Evolutionary conservation across 2,113 vertebrate species (phyloP), one percentile per base, ranked within the genome.

Genomic region (Silurus meridionalis): DNA sequence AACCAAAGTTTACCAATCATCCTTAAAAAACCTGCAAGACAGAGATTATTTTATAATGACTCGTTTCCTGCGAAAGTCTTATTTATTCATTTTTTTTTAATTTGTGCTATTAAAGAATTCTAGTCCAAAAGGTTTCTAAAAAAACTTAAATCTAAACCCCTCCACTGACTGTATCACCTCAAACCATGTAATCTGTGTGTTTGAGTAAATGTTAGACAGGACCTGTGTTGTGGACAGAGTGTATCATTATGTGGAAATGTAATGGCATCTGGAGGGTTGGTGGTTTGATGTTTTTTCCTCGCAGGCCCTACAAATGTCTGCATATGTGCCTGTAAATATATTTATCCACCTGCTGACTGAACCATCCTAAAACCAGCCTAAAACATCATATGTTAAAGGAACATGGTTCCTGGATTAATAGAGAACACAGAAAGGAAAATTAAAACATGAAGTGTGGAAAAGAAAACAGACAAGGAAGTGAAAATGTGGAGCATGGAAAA

Each of bases 241-340:
- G 52, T 78, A 52, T 17, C 25, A 55, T 28, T 57, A 55, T 25
- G 8, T 77, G 23, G n/a, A 23, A 55, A 52, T 25, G 6, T 11
- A 78, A 55, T 25, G 11, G 52, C 48, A 78, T 78, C 52, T 78
- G 52, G 52, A 55, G 74, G 74, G 21, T 78, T 78, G 52, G 52
- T 78, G 52, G 74, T 75, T 75, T 75, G 72, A 50, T 75, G 50
- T 55, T 52, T 74, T 74, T 52, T 0, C 74, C 74, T 23, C 52
- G n/a, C 10, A 53, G 74, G 74, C 50, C 74, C 9, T 6, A 25
- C 10, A 53, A 77, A 23, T 55, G 52, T 25, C 23, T 55, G 23
- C 2, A 3, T 52, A 15, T 57, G 52, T 17, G 52, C 23, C 74
- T 78, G 74, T 50, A 77, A 55, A 77, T 25, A 21, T 77, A 53